Base-by-base conservation (phyloP, 2,113 vertebrate species). In the Nanorana parkeri region DNA sequence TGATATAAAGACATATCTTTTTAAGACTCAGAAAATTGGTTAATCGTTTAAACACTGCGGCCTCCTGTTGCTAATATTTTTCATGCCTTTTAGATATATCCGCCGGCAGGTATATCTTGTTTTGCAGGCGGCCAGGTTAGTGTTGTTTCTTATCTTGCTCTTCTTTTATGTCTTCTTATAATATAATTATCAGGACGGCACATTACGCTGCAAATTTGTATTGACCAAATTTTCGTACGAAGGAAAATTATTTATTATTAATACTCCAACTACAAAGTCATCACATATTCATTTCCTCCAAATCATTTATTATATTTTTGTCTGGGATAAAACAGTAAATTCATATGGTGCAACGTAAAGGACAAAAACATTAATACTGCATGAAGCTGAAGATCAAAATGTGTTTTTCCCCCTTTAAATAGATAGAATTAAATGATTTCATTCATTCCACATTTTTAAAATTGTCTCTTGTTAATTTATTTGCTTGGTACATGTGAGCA, bases 61-160 rank as follows among this genome's bases (percentile, higher is more conserved):
- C 69, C 80, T 82, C 80, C 80, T 52, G 80, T 47, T 21, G 80
- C 80, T 82, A 82, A 60, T 55, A 60, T 82, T 82, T 82, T 82
- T 68, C 63, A 74, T 82, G 61, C 51, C 64, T 66, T 82, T 74
- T 66, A 81, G 79, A 81, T 73, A 60, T 36, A 75, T 82, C 80
- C 29, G 29, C 61, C 19, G 80, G 80, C 80, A 82, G 80, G 80
- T 82, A 82, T 82, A 82, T 82, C 80, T 82, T 75, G 80, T 82
- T 82, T 82, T 67, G 69, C 80, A 82, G 80, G n/a, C 69, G 4
- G 51, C 79, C 68, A 73, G 47, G 69, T 81, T 81, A n/a, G 52
- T 64, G 69, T 58, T 75, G 68, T 73, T 74, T 75, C 63, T 82
- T 82, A 66, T 75, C 71, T 66, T 4, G 17, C 24, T 16, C n/a